Conservation (phyloP, 2,113 vertebrate species). For the Pelmatolapia mariae region DNA sequence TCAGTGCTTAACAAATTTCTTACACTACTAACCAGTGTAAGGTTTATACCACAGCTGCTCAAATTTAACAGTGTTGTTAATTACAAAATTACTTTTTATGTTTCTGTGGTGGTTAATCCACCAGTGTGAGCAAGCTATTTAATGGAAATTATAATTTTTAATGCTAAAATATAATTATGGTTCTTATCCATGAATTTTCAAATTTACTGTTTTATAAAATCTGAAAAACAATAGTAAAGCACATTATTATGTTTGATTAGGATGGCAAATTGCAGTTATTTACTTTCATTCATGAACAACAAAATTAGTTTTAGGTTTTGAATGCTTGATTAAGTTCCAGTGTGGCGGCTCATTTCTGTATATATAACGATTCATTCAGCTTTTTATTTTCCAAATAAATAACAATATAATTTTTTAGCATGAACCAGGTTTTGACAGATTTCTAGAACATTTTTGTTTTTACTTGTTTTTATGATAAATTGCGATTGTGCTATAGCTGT, state of each 20-base stretch:
- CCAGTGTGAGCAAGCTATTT: not conserved
- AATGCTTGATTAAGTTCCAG: not conserved
- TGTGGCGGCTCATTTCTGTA: rapidly evolving
- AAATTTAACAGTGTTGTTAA: not conserved
- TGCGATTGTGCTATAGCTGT: not conserved
- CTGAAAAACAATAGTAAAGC: not conserved
- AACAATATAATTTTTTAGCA: not conserved
- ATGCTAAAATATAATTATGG: not conserved
- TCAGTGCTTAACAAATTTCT: not conserved
- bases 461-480: not conserved
- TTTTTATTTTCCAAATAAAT: not conserved
- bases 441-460: not conserved
- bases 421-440: not conserved
- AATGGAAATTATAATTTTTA: not conserved
- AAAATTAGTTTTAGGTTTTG: not conserved
- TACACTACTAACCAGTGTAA: not conserved
- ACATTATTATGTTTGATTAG: not conserved
- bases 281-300: not conserved
- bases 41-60: not conserved
- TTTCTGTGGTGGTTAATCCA: not conserved
- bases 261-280: not conserved
- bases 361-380: not conserved
- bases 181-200: not conserved
- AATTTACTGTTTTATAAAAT: not conserved
- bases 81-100: not conserved